phyloP scores from a whole-genome alignment of 92 coral and sea anemone genomes.

The Zoanthus solanderi region DNA sequence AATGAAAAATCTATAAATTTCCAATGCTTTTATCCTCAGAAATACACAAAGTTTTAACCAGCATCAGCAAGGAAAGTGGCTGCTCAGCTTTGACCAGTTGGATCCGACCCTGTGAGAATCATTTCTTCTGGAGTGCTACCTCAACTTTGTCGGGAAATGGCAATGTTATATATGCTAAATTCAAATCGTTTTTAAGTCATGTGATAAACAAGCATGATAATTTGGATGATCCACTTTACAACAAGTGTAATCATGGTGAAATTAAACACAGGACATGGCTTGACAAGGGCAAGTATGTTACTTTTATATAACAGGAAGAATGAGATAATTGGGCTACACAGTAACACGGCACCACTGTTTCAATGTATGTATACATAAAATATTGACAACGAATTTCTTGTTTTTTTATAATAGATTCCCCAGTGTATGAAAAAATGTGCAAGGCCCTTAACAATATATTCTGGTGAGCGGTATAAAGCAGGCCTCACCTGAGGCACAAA shows the following conservation, averaged over 20 bases:
- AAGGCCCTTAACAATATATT: conserved; percentile 46
- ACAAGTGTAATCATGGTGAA: conserved; percentile 62
- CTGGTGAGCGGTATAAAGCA: conserved; percentile 59
- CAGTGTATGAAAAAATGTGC: conserved; percentile 61
- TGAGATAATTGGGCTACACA: too few species aligned
- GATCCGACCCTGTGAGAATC: conserved; percentile 65
- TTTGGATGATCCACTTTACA: conserved; percentile 48
- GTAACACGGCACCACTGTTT: not conserved
- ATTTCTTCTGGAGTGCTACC: conserved; percentile 64
- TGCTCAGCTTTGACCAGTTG: conserved; percentile 55
- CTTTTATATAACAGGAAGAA: too few species aligned
- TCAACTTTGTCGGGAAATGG: conserved; percentile 68
- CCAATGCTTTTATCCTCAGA: conserved; percentile 32
- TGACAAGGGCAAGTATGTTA: conserved; percentile 40
- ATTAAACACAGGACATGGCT: conserved; percentile 66
- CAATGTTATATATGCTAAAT: conserved; percentile 53
- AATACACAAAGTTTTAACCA: conserved; percentile 68
- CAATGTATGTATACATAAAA: not conserved
- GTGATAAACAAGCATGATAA: conserved; percentile 44
- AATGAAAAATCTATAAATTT: not conserved
- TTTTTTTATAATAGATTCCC: conserved; percentile 48
- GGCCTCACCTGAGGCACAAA: conserved; percentile 65
- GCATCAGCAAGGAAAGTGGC: conserved; percentile 60
- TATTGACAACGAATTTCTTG: not conserved
- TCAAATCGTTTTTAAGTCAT: conserved; percentile 53